These are phyloP conservation scores for Drosophila bipectinata DNA, from an alignment of 1,140 invertebrate genomes.

Conservation along the genomic window DNA sequence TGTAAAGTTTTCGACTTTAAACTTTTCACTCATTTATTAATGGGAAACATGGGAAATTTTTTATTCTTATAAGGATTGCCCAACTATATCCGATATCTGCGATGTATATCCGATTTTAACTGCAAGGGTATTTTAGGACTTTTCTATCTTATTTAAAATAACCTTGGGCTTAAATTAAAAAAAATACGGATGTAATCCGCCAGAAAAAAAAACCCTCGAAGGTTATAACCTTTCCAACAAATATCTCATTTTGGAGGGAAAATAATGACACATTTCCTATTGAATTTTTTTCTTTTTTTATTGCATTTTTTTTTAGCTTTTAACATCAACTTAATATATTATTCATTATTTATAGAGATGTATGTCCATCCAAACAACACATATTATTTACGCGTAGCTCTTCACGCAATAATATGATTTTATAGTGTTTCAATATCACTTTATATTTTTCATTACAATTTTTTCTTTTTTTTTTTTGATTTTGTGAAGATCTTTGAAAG, in stretches of 20 bases:
- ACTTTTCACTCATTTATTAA: too few species aligned
- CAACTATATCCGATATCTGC: too few species aligned
- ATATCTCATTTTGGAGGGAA: neutral
- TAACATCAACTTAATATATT: conserved; percentile 81
- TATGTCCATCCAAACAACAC: conserved; percentile 78
- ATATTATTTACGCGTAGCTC: conserved; percentile 58
- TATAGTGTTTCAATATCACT: conserved; percentile 79
- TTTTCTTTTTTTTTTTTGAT: conserved; percentile 29
- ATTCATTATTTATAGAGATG: conserved; percentile 67
- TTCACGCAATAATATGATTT: conserved; percentile 72
- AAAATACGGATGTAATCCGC: too few species aligned
- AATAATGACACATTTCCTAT: conserved; percentile 5
- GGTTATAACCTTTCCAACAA: too few species aligned
- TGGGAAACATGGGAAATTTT: too few species aligned
- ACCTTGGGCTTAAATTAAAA: too few species aligned
- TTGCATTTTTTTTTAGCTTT: conserved; percentile 64
- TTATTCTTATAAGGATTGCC: too few species aligned
- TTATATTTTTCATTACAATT: conserved; percentile 38
- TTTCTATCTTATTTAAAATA: too few species aligned
- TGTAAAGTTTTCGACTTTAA: too few species aligned
- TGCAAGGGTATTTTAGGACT: too few species aligned
- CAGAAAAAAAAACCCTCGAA: too few species aligned
- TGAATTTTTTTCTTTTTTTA: conserved; percentile 42
- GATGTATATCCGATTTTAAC: too few species aligned
- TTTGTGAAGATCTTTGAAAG: conserved; percentile 55